Conservation (phyloP, 2,113 vertebrate species). For the Neolamprologus ventralis region DNA sequence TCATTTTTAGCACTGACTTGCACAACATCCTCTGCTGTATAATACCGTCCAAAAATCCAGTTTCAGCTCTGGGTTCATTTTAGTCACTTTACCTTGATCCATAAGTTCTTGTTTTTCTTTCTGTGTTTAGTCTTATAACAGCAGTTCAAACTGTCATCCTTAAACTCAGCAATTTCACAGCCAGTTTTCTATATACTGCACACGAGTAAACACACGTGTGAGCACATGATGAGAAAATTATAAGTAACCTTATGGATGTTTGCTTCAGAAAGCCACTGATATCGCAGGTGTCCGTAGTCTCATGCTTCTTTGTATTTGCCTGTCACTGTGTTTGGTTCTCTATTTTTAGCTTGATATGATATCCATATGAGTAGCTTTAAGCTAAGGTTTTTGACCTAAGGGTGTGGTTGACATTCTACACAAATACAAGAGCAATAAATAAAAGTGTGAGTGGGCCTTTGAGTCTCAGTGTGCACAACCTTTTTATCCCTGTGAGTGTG, state of each 20-base stretch:
- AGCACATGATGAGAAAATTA: neutral
- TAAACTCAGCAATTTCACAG: neutral
- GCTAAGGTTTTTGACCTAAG: conserved; percentile 33
- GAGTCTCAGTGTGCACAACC: conserved; percentile 2
- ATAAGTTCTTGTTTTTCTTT: neutral
- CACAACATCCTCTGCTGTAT: neutral
- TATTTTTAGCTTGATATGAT: conserved; percentile 54
- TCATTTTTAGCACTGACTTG: neutral
- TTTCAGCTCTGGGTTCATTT: neutral
- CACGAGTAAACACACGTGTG: neutral
- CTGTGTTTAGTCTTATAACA: neutral
- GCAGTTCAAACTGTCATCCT: neutral
- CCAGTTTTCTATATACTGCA: neutral
- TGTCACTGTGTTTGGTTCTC: conserved; percentile 1
- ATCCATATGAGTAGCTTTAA: conserved; percentile 52
- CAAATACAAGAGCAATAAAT: conserved; percentile 34
- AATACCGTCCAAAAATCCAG: neutral
- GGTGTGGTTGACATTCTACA: conserved; percentile 46
- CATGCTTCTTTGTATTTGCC: neutral
- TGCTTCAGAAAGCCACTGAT: neutral
- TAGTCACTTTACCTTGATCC: neutral
- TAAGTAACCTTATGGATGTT: neutral
- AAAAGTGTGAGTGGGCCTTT: conserved; percentile 48
- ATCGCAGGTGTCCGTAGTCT: neutral
- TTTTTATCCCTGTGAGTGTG: conserved; percentile 40